Percentiles rank a stretch among this genome's conserved stretches.
These are phyloP conservation scores for Eumacrocentrus americanus DNA, from an alignment of 2,888 invertebrate species.

Conservation along the genomic window DNA sequence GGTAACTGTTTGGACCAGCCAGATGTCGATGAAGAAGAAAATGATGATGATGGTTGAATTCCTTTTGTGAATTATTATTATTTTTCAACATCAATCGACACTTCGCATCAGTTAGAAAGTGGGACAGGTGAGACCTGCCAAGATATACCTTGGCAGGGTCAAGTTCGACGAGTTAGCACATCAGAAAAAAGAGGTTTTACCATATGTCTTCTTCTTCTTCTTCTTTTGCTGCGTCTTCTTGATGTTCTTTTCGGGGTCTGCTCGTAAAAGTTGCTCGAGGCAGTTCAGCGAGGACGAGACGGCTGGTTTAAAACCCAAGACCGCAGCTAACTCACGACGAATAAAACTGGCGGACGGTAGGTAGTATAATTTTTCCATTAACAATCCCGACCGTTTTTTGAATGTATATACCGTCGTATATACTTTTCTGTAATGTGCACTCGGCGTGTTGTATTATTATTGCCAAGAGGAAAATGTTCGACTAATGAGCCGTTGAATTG, in stretches of 20 bases:
- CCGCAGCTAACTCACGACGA: slow-evolving; percentile 16
- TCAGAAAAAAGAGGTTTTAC: slow-evolving; percentile 1
- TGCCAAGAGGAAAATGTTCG: neutral
- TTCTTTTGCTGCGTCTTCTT: neutral
- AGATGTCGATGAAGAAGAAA: too few species aligned
- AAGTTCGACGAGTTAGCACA: neutral
- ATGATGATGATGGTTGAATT: too few species aligned
- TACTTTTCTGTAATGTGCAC: slow-evolving; percentile 15
- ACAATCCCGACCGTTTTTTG: slow-evolving; percentile 9
- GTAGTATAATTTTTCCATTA: slow-evolving; percentile 23
- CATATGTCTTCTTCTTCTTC: slow-evolving; percentile 7
- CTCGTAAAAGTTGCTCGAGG: slow-evolving; percentile 19
- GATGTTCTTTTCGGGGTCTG: slow-evolving; percentile 14
- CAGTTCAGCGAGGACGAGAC: slow-evolving; percentile 7
- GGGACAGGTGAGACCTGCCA: slow-evolving; percentile 17
- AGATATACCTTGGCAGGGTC: slow-evolving; percentile 16
- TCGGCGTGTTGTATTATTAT: neutral
- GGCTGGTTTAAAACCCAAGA: slow-evolving; percentile 16
- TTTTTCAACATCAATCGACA: neutral
- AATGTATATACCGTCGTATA: neutral
- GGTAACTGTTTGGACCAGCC: neutral
- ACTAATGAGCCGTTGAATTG: slow-evolving; percentile 12
- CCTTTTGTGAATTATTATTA: neutral
- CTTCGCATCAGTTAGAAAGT: slow-evolving; percentile 5
- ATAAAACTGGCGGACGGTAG: slow-evolving; percentile 13